Conservation (phyloP, 2,113 vertebrate genomes). For the Periophthalmodon schlosseri region DNA sequence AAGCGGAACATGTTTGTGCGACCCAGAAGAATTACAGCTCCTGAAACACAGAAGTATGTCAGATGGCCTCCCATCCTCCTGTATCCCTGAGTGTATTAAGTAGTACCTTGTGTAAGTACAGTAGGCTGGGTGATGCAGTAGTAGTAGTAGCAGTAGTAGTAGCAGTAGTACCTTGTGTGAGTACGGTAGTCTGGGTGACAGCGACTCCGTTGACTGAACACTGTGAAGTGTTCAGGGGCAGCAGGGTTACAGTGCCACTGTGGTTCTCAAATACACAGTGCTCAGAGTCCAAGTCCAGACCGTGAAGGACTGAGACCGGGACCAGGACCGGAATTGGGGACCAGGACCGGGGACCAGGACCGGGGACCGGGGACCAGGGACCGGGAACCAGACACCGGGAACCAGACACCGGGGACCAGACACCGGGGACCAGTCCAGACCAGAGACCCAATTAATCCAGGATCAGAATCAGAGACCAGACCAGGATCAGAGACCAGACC, state of each 20-base stretch:
- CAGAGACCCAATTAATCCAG: no score
- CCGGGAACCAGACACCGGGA: neutral
- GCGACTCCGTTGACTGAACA: constrained; percentile 92
- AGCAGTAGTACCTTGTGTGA: constrained; percentile 88
- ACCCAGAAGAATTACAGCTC: constrained; percentile 94
- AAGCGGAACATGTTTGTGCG: constrained; percentile 99
- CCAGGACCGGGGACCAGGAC: constrained; percentile 84
- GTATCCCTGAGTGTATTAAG: no score
- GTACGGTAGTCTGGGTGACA: constrained; percentile 79
- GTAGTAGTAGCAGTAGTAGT: neutral
- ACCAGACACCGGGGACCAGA: no score
- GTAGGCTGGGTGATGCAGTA: neutral
- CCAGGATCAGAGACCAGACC: no score
- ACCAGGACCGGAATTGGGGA: neutral
- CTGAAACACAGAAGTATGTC: constrained; percentile 68
- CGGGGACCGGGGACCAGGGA: constrained; percentile 40
- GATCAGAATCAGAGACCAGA: no score
- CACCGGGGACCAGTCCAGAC: no score
- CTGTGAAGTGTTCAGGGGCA: constrained; percentile 84
- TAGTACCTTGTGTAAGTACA: no score
- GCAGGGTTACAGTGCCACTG: constrained; percentile 83
- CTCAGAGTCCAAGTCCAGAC: constrained; percentile 92
- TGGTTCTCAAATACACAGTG: constrained; percentile 93
- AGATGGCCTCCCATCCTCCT: constrained; percentile 2
- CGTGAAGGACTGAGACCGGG: constrained; percentile 85